Conservation (phyloP, 2,888 invertebrate genomes). For the Heliothis peltigera region DNA sequence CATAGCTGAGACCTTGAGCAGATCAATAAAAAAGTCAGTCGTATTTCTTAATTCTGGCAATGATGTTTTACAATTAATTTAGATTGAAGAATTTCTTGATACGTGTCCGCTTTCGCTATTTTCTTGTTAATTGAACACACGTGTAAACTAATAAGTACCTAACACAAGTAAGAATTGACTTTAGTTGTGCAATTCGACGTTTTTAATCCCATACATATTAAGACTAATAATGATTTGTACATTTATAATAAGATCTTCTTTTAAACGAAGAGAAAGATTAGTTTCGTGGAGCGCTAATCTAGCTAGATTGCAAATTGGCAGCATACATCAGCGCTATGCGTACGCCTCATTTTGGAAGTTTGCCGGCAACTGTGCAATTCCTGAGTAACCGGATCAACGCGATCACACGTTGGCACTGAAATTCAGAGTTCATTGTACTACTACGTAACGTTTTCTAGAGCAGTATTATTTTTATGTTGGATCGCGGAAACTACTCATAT, state of each 20-base stretch:
- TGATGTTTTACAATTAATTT: not conserved
- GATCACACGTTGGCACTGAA: conserved; percentile 66
- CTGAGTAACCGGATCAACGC: conserved; percentile 62
- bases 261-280: conserved; percentile 16
- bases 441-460: conserved; percentile 48
- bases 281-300: conserved; percentile 9
- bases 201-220: not conserved
- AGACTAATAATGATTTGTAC: not conserved
- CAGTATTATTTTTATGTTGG: conserved; percentile 31
- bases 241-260: not conserved
- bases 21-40: conserved; percentile 16
- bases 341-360: conserved; percentile 58
- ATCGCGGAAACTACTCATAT: conserved; percentile 26
- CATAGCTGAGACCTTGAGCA: conserved; percentile 23
- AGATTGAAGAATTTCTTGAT: not conserved
- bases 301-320: conserved; percentile 55
- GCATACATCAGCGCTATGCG: conserved; percentile 46
- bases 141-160: not conserved
- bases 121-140: not conserved
- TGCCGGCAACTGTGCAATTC: conserved; percentile 58
- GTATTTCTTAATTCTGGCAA: not conserved
- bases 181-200: not conserved
- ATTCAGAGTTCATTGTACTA: conserved; percentile 63
- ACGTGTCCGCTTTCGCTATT: not conserved
- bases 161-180: too few relatives aligned